These are phyloP conservation scores for Nomada lathburiana DNA, from an alignment of 2,888 invertebrate species.

Conservation along the genomic window DNA sequence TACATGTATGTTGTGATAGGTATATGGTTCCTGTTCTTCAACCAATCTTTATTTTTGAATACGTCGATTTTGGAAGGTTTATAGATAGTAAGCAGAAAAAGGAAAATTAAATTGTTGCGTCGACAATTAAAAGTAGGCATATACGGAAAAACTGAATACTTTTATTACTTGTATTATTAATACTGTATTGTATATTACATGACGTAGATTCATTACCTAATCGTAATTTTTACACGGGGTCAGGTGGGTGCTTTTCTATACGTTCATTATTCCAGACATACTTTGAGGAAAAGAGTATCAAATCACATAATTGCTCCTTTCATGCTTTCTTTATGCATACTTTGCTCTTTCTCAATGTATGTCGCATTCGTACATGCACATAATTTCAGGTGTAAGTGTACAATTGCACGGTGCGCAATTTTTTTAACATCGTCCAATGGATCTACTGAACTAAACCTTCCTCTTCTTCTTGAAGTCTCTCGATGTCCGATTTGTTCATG, in stretches of 20 bases:
- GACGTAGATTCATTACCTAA: constrained; percentile 34
- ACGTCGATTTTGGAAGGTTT: constrained; percentile 6
- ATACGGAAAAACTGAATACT: constrained; percentile 24
- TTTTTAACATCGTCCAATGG: constrained; percentile 19
- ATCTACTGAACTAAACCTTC: constrained; percentile 83
- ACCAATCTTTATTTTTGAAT: constrained; percentile 5
- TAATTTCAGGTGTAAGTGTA: constrained; percentile 22
- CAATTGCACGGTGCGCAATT: constrained; percentile 6
- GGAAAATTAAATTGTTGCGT: neutral
- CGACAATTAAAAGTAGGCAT: constrained; percentile 33
- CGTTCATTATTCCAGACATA: constrained; percentile 20
- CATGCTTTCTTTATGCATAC: neutral
- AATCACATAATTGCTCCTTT: constrained; percentile 11
- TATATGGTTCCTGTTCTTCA: constrained; percentile 13
- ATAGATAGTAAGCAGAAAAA: constrained; percentile 24
- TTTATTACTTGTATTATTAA: constrained; percentile 52
- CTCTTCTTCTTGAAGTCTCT: constrained; percentile 93
- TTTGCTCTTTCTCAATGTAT: constrained; percentile 33
- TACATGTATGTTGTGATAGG: neutral
- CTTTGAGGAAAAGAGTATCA: constrained; percentile 30
- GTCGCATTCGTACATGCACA: constrained; percentile 1
- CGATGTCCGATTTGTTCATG: constrained; percentile 95
- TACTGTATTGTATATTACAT: constrained; percentile 47
- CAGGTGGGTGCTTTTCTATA: constrained; percentile 24
- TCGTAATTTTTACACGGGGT: constrained; percentile 24